phyloP scores from a whole-genome alignment of 64 coral and sea anemone species.

The Porites australiensis region DNA sequence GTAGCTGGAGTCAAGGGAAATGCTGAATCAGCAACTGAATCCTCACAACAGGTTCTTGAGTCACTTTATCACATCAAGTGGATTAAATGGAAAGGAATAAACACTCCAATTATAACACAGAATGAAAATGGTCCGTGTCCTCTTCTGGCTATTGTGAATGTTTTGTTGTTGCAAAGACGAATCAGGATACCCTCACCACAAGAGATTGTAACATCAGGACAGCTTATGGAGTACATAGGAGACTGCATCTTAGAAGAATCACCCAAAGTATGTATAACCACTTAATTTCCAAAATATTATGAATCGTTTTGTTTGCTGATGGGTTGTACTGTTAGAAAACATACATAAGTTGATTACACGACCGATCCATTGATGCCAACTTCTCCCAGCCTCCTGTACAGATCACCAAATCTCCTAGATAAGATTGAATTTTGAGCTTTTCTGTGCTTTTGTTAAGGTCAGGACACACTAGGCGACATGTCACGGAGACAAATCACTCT shows the following conservation, averaged over 20 bases:
- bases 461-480: no score
- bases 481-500: no score
- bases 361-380: no score
- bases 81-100: slow-evolving; percentile 93
- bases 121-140: slow-evolving; percentile 99
- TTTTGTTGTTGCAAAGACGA: slow-evolving; percentile 84
- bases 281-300: neutral
- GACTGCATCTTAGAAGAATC: slow-evolving; percentile 88
- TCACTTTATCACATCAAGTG: slow-evolving; percentile 96
- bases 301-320: neutral
- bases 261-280: slow-evolving; percentile 81
- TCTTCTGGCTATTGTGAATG: slow-evolving; percentile 93
- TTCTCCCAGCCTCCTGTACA: no score
- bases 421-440: no score
- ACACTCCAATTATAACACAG: slow-evolving; percentile 91
- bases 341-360: no score
- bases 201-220: slow-evolving; percentile 82
- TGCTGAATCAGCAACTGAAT: neutral
- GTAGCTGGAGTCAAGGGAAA: neutral
- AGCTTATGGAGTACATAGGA: slow-evolving; percentile 98
- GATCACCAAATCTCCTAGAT: no score
- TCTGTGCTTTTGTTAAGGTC: no score
- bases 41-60: slow-evolving; percentile 17
- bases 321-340: neutral
- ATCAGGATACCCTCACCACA: slow-evolving; percentile 89